Evolutionary conservation across 2,797 vertebrate genomes (phyloP).

Genomic region (Coluber constrictor): DNA sequence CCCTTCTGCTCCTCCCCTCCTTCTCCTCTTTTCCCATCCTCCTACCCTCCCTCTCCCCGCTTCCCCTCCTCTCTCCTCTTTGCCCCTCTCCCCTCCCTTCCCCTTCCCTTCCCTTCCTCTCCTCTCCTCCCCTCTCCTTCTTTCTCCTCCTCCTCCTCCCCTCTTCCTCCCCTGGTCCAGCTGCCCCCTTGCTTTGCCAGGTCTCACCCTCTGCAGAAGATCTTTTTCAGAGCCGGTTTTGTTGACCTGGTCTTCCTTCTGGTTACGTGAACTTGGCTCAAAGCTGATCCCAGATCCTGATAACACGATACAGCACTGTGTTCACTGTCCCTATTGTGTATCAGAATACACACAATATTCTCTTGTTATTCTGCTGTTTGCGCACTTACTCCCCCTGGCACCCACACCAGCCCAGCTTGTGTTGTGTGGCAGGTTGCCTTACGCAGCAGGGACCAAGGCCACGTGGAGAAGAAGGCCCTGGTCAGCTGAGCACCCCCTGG

Average conservation of each 20-base stretch:
- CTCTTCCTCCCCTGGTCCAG: neutral
- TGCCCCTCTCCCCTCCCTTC: too few species aligned
- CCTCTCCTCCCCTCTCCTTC: accelerated
- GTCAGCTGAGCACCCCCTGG: conserved; percentile 4
- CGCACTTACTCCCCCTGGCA: conserved; percentile 27
- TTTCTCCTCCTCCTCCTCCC: accelerated
- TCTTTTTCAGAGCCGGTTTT: too few species aligned
- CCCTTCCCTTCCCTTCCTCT: accelerated
- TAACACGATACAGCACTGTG: conserved; percentile 6
- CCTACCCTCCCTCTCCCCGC: too few species aligned
- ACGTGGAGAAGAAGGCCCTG: neutral
- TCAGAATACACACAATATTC: neutral
- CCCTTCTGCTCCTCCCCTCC: too few species aligned
- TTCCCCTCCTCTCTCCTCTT: too few species aligned
- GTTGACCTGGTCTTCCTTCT: neutral
- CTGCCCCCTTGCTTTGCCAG: neutral
- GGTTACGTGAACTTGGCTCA: neutral
- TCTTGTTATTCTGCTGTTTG: too few species aligned
- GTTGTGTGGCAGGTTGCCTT: conserved; percentile 6
- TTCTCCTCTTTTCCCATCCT: too few species aligned
- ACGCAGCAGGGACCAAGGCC: conserved; percentile 34
- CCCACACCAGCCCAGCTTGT: neutral
- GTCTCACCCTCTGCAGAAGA: neutral
- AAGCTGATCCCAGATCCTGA: conserved; percentile 3
- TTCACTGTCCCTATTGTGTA: conserved; percentile 31